A percentile compares a stretch with the other conserved stretches of the same genome.
phyloP scores from a whole-genome alignment of 2,888 invertebrate species.

The Acronicta psi region DNA sequence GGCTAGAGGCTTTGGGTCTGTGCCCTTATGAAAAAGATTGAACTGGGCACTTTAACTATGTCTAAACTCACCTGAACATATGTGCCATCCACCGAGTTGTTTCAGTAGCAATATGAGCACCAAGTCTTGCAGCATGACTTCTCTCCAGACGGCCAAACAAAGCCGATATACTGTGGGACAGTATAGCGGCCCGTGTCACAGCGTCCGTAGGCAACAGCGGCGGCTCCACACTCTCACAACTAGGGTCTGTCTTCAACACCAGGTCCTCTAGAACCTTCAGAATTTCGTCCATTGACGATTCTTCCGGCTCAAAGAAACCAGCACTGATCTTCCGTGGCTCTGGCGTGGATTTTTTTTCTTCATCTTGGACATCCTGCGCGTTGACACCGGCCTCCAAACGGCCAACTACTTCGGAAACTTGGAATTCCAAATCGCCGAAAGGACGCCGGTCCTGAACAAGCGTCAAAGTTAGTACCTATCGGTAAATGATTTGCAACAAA shows the following conservation, averaged over 20 bases:
- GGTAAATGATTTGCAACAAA: conserved; percentile 30
- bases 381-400: conserved; percentile 91
- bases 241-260: conserved; percentile 90
- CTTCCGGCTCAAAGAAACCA: conserved; percentile 87
- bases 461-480: conserved; percentile 56
- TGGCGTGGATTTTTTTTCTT: conserved; percentile 77
- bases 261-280: conserved; percentile 89
- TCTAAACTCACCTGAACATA: conserved; percentile 91
- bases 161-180: conserved; percentile 96
- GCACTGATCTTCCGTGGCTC: conserved; percentile 85
- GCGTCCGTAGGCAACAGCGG: conserved; percentile 90
- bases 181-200: conserved; percentile 90
- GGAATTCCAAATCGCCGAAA: conserved; percentile 91
- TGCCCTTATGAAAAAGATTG: too few species aligned
- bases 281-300: conserved; percentile 90
- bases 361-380: conserved; percentile 77
- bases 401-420: conserved; percentile 92
- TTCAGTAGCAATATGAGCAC: conserved; percentile 94
- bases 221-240: conserved; percentile 90
- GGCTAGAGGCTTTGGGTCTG: too few species aligned
- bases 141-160: conserved; percentile 95
- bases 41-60: too few species aligned
- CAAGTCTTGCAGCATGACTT: conserved; percentile 93
- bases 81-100: conserved; percentile 96
- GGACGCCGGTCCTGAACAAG: conserved; percentile 89